Evolutionary conservation across 2,888 invertebrate species (phyloP).

Genomic region (Acanthacorydalis orientalis): DNA sequence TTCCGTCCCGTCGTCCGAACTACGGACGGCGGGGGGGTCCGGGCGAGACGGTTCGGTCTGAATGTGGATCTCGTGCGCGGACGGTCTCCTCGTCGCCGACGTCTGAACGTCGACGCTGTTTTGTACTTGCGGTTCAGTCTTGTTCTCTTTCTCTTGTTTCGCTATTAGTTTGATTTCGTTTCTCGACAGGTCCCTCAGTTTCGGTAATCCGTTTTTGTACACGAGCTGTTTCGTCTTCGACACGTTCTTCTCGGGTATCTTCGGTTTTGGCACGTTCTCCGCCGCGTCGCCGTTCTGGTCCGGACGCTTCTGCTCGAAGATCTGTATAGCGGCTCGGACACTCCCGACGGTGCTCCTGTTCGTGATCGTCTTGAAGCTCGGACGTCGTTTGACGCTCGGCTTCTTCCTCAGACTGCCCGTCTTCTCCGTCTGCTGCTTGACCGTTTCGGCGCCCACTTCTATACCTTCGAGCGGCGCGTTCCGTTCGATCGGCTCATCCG

Average conservation of each 20-base stretch:
- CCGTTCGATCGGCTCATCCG: not conserved
- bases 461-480: too few relatives aligned
- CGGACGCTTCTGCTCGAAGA: conserved; percentile 21
- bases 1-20: too few relatives aligned
- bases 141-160: not conserved
- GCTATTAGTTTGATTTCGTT: not conserved
- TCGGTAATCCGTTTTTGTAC: conserved; percentile 33
- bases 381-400: conserved; percentile 17
- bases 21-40: too few relatives aligned
- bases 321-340: conserved; percentile 22
- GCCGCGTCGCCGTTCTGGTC: conserved; percentile 10
- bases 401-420: conserved; percentile 10
- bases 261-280: conserved; percentile 32
- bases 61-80: not conserved
- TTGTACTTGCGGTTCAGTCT: not conserved
- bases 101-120: not conserved
- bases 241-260: conserved; percentile 42
- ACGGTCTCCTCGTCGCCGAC: not conserved
- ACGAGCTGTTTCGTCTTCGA: conserved; percentile 35
- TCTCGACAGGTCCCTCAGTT: conserved; percentile 23
- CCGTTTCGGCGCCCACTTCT: conserved; percentile 17
- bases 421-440: conserved; percentile 13
- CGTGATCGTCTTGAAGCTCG: conserved; percentile 24
- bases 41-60: too few relatives aligned
- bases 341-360: conserved; percentile 10